phyloP scores from a whole-genome alignment of 2,888 invertebrate species.

The Cephus sareptanus region DNA sequence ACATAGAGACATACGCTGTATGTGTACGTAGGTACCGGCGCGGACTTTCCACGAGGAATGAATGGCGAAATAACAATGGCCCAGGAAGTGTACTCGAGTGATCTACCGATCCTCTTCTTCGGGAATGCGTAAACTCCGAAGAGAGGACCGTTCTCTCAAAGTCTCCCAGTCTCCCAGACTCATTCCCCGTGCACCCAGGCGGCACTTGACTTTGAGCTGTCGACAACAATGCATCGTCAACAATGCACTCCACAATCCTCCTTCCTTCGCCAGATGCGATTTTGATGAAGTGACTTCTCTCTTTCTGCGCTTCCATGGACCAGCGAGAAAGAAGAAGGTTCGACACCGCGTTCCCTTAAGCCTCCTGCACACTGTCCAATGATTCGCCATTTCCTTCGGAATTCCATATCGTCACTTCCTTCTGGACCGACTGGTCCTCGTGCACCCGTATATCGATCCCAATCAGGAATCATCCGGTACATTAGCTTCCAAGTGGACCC shows the following conservation, averaged over 20 bases:
- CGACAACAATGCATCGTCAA: conserved; percentile 46
- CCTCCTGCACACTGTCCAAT: conserved; percentile 3
- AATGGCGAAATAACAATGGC: conserved; percentile 48
- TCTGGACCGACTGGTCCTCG: not conserved
- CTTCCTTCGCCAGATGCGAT: conserved; percentile 50
- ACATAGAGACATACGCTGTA: not conserved
- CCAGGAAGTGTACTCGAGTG: conserved; percentile 61
- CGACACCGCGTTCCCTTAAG: not conserved
- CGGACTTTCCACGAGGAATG: conserved; percentile 40
- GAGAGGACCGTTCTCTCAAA: conserved; percentile 13
- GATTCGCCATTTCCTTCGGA: not conserved
- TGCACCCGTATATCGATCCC: not conserved
- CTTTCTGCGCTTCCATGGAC: conserved; percentile 7
- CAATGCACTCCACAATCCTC: conserved; percentile 45
- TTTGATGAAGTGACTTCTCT: conserved; percentile 54
- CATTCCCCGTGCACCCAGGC: conserved; percentile 22
- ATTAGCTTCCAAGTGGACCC: not conserved
- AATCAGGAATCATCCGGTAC: not conserved
- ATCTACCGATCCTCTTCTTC: conserved; percentile 48
- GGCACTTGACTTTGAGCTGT: conserved; percentile 56
- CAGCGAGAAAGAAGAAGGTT: conserved; percentile 1
- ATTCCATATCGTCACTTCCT: not conserved
- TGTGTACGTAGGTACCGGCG: conserved; percentile 34
- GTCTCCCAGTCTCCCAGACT: conserved; percentile 7
- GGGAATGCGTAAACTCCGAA: conserved; percentile 20